Conservation (phyloP, 2,113 vertebrate species). For the Corynorhinus townsendii region DNA sequence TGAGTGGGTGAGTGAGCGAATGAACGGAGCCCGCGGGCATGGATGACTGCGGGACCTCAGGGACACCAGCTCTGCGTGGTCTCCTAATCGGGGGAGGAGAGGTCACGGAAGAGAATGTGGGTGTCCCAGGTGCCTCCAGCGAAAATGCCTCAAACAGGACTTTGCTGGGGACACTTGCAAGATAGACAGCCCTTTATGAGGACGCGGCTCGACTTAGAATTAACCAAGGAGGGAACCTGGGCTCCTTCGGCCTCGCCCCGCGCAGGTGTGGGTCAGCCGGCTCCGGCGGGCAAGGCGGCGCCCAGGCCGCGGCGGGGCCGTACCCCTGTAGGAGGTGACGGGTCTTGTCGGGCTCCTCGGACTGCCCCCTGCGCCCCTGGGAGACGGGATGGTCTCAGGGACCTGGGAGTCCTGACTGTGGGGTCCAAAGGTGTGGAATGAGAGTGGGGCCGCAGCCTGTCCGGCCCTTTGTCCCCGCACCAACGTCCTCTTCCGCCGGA, state of each 20-base stretch:
- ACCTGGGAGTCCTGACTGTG: background rate
- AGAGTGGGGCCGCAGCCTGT: rapidly evolving
- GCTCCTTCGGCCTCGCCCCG: background rate
- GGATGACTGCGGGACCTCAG: rapidly evolving
- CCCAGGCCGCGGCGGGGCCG: rapidly evolving
- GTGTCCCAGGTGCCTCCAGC: rapidly evolving
- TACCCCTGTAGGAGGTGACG: background rate
- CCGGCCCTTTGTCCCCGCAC: background rate
- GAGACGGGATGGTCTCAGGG: rapidly evolving
- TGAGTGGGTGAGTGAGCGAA: background rate
- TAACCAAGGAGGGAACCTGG: background rate
- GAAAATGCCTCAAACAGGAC: rapidly evolving
- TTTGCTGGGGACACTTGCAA: rapidly evolving
- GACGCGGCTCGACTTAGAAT: rapidly evolving
- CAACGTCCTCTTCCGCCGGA: rapidly evolving
- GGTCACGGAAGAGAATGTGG: rapidly evolving
- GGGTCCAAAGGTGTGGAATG: background rate
- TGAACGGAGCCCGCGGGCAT: rapidly evolving
- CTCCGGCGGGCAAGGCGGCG: rapidly evolving
- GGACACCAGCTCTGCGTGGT: too few relatives aligned
- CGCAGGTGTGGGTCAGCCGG: rapidly evolving
- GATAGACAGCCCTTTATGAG: background rate
- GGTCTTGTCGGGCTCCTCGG: background rate
- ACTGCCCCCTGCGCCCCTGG: background rate
- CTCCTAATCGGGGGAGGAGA: rapidly evolving